Evolutionary conservation across 64 coral and sea anemone genomes (phyloP), one percentile per base, ranked within the genome.

Genomic region (Actinia equina): DNA sequence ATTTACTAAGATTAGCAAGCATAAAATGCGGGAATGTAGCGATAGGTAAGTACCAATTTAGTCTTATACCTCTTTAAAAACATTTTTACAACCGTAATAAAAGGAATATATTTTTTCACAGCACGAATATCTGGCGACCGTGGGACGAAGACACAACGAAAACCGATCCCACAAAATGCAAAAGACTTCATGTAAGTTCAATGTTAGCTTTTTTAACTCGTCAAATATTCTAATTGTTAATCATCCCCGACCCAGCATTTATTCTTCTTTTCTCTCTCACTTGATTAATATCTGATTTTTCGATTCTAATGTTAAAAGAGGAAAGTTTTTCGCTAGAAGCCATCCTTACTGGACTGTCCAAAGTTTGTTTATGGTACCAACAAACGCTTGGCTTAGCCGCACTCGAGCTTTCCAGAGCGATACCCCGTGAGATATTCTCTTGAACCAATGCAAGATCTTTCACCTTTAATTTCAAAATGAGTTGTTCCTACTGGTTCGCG

Each of bases 71-170:
- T 74, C 41, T 74, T 30, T 14, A n/a, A n/a, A 3, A 23, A 14
- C 12, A 16, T 74, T 74, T 74, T n/a, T 26, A 74, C 69, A 4
- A 37, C 10, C 41, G 20, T 74, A 2, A n/a, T 74, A 37, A 37
- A 41, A 13, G 41, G 41, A 26, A n/a, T 74, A 37, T 13, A 61
- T 84, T 57, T 84, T 22, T 85, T 26, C 41, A 12, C 55, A 85
- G 83, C 58, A 57, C 83, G 17, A 85, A 85, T 61, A 57, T 85
- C 52, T 85, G 83, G 83, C 83, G 83, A 14, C 83, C 83, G 4
- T 85, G 83, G 83, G 83, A 59, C 59, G 59, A 59, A 44, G 83
- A 85, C 3, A 25, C 56, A 16, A 17, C 20, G 14, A 54, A 41
- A 59, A 61, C 52, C 4, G 80, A 52, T 17, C 17, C 23, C 53